Evolutionary conservation across 2,113 vertebrate species (phyloP), one percentile per base, ranked within the genome.

Genomic region (Oenanthe oenanthe): DNA sequence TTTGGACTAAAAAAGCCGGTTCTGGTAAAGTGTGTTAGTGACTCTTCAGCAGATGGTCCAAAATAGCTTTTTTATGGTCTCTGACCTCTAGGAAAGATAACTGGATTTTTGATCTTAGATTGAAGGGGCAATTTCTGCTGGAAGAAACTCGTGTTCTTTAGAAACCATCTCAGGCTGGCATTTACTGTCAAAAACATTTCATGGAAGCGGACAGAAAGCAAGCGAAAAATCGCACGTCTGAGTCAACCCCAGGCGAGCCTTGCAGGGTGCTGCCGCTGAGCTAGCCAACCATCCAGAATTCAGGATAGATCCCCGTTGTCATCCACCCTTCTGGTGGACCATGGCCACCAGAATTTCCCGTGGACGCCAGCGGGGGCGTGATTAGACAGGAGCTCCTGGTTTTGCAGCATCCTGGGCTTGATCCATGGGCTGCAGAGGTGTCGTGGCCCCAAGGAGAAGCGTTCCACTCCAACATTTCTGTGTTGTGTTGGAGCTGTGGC

Each of bases 401-500:
- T 65, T 43, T 42, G 36, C 57, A 67, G 76, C 47, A 13, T 48
- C 71, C 67, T 54, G 9, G n/a, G 68, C 36, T 84, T 2, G 1
- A 28, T 26, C n/a, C 29, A 1, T 2, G 25, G 48, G 1, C 48
- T 7, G 25, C 2, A 20, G 43, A 62, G 71, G 20, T 61, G 34
- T 42, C 0, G 0, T 34, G 12, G 4, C 21, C 63, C 16, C 36
- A 1, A 2, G n/a, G 2, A 4, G 58, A 25, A 54, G 32, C 0
- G 0, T 71, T 38, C 45, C 42, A 3, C 62, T 79, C 71, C 2
- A 0, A 6, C 15, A 31, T 65, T 51, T 18, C 47, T 0, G 0
- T 2, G 5, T 3, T 2, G 28, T 17, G n/a, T 19, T 1, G 0
- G 42, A 65, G 42, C 31, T 18, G 60, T 0, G 0, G 54, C 0